Evolutionary conservation across 2,888 invertebrate species (phyloP).

Genomic region (Leistus spinibarbis): DNA sequence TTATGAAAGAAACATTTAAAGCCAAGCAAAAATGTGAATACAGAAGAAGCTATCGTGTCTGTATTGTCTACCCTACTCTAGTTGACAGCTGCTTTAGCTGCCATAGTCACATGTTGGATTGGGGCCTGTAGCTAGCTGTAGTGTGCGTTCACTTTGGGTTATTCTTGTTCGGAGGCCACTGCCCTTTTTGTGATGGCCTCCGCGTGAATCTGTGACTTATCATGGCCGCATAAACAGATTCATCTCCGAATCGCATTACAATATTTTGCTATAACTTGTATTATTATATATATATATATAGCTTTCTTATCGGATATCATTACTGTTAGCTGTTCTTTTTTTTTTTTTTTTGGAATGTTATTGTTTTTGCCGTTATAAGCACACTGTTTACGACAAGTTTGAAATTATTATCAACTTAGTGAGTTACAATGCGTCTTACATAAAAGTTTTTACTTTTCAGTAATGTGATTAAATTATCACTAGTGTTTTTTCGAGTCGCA

Average conservation of each 20-base stretch:
- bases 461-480: conserved; percentile 38
- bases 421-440: conserved; percentile 16
- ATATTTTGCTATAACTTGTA: not conserved
- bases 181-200: conserved; percentile 58
- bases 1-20: no score
- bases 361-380: not conserved
- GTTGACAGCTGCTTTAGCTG: conserved; percentile 2
- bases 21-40: no score
- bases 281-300: not conserved
- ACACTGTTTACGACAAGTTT: not conserved
- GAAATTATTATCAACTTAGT: not conserved
- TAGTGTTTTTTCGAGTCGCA: conserved; percentile 26
- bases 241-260: conserved; percentile 13
- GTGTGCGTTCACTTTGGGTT: conserved; percentile 24
- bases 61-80: not conserved
- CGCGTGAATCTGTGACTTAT: conserved; percentile 49
- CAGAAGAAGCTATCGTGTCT: not conserved
- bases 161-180: conserved; percentile 50
- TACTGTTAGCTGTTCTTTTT: no score
- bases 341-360: no score
- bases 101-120: conserved; percentile 8
- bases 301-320: no score
- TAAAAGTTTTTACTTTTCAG: conserved; percentile 29
- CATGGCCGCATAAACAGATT: conserved; percentile 51
- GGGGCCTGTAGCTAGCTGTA: conserved; percentile 5